Conservation (phyloP, 2,888 invertebrate genomes). For the Spilosoma lubricipeda region DNA sequence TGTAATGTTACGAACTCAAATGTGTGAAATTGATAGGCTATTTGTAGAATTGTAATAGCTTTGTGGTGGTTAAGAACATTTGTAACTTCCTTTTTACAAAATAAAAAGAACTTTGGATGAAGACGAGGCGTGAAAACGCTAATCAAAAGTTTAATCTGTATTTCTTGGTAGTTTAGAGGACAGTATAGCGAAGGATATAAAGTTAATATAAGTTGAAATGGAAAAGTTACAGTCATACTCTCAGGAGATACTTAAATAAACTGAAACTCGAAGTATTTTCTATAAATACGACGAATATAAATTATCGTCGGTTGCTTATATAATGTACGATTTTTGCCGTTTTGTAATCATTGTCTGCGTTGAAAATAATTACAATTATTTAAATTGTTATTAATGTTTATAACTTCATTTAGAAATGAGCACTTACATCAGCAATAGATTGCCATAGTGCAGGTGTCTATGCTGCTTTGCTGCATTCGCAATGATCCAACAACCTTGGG, state of each 20-base stretch:
- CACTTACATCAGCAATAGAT: no score
- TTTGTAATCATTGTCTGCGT: background rate
- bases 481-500: no score
- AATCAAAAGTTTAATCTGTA: background rate
- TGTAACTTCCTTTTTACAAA: background rate
- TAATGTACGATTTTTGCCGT: background rate
- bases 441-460: no score
- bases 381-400: background rate
- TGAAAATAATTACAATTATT: no score
- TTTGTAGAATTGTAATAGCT: background rate
- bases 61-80: no score
- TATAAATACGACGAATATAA: background rate
- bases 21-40: constrained; percentile 6
- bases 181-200: background rate
- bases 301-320: background rate
- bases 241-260: constrained; percentile 12
- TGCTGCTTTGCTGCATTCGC: no score
- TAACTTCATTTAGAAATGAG: background rate
- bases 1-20: background rate
- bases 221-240: background rate
- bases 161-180: background rate
- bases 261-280: background rate
- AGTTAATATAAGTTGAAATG: constrained; percentile 4
- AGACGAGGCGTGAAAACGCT: background rate
- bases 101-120: background rate